Evolutionary conservation across 2,113 vertebrate species (phyloP).

Genomic region (Halichoeres trimaculatus): DNA sequence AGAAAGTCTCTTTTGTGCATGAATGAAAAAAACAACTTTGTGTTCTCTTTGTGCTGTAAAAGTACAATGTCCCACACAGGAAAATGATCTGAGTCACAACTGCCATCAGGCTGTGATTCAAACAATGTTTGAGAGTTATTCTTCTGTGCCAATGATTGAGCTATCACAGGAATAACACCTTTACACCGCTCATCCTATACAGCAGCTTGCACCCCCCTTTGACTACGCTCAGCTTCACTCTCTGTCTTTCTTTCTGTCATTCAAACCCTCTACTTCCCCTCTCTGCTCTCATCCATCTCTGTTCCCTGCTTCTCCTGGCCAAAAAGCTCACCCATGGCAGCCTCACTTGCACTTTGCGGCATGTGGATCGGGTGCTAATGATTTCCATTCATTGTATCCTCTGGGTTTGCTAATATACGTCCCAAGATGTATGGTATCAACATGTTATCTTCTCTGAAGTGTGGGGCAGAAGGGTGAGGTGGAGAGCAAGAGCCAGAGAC

Average conservation of each 20-base stretch:
- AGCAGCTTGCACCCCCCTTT: constrained; percentile 9
- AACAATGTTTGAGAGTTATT: constrained; percentile 16
- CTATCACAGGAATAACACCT: constrained; percentile 41
- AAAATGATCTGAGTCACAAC: constrained; percentile 38
- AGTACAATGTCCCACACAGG: background rate
- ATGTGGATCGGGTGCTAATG: constrained; percentile 60
- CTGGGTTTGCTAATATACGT: constrained; percentile 9
- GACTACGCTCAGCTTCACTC: constrained; percentile 10
- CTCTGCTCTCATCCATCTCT: constrained; percentile 59
- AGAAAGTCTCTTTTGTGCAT: constrained; percentile 31
- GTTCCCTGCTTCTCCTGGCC: constrained; percentile 30
- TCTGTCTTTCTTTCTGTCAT: constrained; percentile 19
- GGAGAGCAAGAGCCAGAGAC: constrained; percentile 21
- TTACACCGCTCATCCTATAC: constrained; percentile 32
- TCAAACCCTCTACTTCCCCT: constrained; percentile 52
- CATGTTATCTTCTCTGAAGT: constrained; percentile 41
- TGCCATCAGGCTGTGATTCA: constrained; percentile 18
- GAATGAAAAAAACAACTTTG: constrained; percentile 27
- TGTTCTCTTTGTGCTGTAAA: constrained; percentile 27
- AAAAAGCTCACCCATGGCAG: constrained; percentile 38
- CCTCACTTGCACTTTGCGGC: constrained; percentile 49
- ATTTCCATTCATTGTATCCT: constrained; percentile 54
- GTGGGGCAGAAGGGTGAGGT: background rate
- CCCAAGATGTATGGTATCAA: constrained; percentile 47
- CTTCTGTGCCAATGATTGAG: constrained; percentile 37